Percentiles rank a stretch among this genome's conserved stretches.
Evolutionary conservation across 2,888 invertebrate genomes (phyloP).

Genomic region (Galerucella pusilla): DNA sequence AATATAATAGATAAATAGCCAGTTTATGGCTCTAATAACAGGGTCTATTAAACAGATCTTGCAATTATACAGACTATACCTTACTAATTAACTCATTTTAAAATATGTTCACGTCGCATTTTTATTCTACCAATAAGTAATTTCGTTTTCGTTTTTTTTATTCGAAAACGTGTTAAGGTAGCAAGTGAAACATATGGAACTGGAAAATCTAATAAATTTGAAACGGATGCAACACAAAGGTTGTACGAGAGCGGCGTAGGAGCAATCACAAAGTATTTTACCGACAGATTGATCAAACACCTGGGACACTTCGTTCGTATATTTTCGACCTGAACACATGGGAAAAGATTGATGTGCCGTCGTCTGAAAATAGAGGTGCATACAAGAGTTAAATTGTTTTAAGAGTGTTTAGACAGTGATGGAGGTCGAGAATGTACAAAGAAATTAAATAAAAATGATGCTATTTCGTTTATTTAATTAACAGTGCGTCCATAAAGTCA

Average conservation of each 20-base stretch:
- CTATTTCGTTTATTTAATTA: too few relatives aligned
- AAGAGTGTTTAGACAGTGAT: slow-evolving; percentile 30
- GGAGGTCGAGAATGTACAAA: not conserved
- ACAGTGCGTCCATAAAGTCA: too few relatives aligned
- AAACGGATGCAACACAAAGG: slow-evolving; percentile 48
- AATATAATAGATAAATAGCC: too few relatives aligned
- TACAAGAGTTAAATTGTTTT: slow-evolving; percentile 51
- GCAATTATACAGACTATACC: too few relatives aligned
- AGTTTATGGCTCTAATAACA: too few relatives aligned
- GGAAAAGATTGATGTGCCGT: slow-evolving; percentile 55
- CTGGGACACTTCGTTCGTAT: slow-evolving; percentile 53
- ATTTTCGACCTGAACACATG: slow-evolving; percentile 55
- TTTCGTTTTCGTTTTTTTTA: not conserved
- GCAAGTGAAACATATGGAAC: slow-evolving; percentile 35
- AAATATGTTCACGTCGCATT: too few relatives aligned
- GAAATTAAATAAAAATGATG: not conserved
- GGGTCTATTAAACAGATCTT: too few relatives aligned
- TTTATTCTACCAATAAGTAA: not conserved
- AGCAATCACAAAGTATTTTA: slow-evolving; percentile 56
- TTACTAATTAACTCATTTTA: too few relatives aligned
- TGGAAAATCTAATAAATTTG: slow-evolving; percentile 46
- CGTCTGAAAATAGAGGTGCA: slow-evolving; percentile 53
- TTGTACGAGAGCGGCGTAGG: slow-evolving; percentile 42
- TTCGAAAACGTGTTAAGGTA: slow-evolving; percentile 12
- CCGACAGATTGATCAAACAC: slow-evolving; percentile 58